These are phyloP conservation scores for Trichacis sp. DNA, from an alignment of 2,888 invertebrate species.

Conservation along the genomic window DNA sequence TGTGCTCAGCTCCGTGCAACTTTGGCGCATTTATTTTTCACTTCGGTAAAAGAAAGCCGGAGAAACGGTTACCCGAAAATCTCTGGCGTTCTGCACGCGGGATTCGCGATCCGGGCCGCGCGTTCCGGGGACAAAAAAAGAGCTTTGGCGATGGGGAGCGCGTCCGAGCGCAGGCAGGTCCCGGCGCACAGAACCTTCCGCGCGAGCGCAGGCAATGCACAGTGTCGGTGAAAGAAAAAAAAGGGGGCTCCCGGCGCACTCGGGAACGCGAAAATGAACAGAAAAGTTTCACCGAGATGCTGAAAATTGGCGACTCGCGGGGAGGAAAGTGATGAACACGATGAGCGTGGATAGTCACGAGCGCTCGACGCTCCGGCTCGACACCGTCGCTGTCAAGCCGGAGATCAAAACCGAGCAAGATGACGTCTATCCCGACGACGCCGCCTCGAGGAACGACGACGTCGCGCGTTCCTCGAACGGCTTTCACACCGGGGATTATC, in stretches of 20 bases:
- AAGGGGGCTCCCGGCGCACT: slow-evolving; percentile 3
- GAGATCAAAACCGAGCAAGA: slow-evolving; percentile 60
- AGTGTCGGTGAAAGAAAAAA: neutral
- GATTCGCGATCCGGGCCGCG: too few species aligned
- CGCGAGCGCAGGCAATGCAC: neutral
- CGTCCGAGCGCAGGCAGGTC: slow-evolving; percentile 2
- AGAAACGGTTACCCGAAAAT: neutral
- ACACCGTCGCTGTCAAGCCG: slow-evolving; percentile 28
- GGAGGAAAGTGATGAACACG: too few species aligned
- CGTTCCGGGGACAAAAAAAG: too few species aligned
- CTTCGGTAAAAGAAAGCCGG: neutral
- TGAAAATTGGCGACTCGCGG: too few species aligned
- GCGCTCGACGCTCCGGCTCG: slow-evolving; percentile 52
- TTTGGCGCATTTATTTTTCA: neutral
- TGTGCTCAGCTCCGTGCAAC: neutral
- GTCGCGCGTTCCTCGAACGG: slow-evolving; percentile 54
- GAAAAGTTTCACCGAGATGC: too few species aligned
- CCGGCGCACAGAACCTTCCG: slow-evolving; percentile 7
- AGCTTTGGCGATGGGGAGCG: slow-evolving; percentile 6
- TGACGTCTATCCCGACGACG: slow-evolving; percentile 45
- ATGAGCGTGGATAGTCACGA: slow-evolving; percentile 61
- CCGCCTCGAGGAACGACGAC: slow-evolving; percentile 20
- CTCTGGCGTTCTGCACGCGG: too few species aligned
- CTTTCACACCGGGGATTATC: slow-evolving; percentile 58
- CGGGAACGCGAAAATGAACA: too few species aligned